These are phyloP conservation scores for Poecilobothrus nobilitatus DNA, from an alignment of 2,888 invertebrate genomes.

Conservation along the genomic window DNA sequence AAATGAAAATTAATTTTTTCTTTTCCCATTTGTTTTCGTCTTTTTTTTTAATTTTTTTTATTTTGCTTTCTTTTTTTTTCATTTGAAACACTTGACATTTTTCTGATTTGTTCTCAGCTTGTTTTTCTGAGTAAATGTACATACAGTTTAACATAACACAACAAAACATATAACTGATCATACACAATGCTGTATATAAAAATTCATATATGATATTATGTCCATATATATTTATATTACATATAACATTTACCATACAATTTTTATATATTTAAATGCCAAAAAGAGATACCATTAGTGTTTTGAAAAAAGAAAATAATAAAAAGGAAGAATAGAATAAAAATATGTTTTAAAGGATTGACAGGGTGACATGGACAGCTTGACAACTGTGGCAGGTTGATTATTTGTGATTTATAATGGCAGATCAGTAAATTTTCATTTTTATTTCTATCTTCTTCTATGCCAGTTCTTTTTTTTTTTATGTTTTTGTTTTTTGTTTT, in stretches of 20 bases:
- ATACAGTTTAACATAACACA: too few relatives aligned
- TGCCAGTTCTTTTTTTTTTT: too few relatives aligned
- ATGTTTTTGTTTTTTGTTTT: too few relatives aligned
- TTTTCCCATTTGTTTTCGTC: too few relatives aligned
- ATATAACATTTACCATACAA: too few relatives aligned
- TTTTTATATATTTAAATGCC: neutral
- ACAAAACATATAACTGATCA: too few relatives aligned
- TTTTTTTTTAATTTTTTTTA: neutral
- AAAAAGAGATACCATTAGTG: neutral
- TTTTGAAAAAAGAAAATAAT: neutral
- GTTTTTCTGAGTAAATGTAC: neutral
- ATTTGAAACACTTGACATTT: slow-evolving; percentile 3
- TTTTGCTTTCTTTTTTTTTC: neutral
- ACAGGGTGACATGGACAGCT: slow-evolving; percentile 9
- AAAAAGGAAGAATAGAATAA: neutral
- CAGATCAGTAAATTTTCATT: neutral
- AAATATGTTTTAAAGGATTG: neutral
- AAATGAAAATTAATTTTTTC: too few relatives aligned
- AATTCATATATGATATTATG: too few relatives aligned
- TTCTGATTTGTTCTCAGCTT: neutral
- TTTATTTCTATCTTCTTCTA: too few relatives aligned
- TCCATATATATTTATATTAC: too few relatives aligned
- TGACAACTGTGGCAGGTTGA: slow-evolving; percentile 11
- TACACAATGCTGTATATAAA: too few relatives aligned
- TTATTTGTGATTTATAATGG: slow-evolving; percentile 10